Percentiles rank a stretch among this genome's conserved stretches.
phyloP scores from a whole-genome alignment of 2,113 vertebrate species.

The Limnothrissa miodon region DNA sequence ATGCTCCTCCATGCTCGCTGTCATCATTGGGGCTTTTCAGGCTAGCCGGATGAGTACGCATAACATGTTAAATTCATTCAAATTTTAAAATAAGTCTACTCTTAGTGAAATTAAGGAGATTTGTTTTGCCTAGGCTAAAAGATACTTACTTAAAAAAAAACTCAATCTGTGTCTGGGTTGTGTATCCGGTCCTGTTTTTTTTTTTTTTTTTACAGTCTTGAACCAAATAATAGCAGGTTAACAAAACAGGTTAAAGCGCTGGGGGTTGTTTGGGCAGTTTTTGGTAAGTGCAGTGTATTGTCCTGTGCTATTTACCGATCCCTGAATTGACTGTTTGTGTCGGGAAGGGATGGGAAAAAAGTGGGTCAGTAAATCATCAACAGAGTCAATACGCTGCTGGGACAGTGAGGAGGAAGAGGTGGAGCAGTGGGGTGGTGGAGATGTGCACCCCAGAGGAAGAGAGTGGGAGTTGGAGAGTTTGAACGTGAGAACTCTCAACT shows the following conservation, averaged over 20 bases:
- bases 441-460: slow-evolving; percentile 15
- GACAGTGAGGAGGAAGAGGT: slow-evolving; percentile 26
- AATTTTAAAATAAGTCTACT: background rate
- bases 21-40: background rate
- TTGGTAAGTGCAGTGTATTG: background rate
- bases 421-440: background rate
- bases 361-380: slow-evolving; percentile 40
- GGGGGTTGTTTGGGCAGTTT: background rate
- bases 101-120: background rate
- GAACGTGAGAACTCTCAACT: background rate
- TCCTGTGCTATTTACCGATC: background rate
- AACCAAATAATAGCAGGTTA: background rate
- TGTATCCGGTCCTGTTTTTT: background rate
- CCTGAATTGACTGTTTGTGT: slow-evolving; percentile 21
- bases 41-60: background rate
- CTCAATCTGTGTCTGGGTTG: background rate
- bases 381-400: slow-evolving; percentile 17
- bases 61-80: background rate
- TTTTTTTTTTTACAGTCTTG: too few relatives aligned
- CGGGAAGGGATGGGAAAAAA: background rate
- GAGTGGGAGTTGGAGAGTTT: slow-evolving; percentile 34
- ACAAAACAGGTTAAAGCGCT: background rate
- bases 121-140: background rate
- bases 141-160: background rate
- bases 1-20: background rate